phyloP scores from a whole-genome alignment of 2,888 invertebrate species.

The Cheilosia vernalis region DNA sequence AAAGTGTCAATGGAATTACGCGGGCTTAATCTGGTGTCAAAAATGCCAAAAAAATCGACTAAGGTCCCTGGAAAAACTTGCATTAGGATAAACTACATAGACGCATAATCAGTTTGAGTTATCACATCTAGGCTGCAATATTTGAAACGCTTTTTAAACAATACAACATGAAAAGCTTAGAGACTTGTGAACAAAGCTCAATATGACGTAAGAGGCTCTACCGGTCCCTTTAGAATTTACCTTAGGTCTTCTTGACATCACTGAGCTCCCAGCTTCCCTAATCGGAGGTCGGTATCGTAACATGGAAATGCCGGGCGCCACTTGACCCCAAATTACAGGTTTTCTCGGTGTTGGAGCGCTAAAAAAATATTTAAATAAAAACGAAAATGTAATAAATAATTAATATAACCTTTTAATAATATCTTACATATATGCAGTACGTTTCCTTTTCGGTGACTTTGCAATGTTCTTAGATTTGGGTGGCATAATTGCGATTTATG shows the following conservation, averaged over 20 bases:
- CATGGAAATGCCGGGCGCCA: constrained; percentile 30
- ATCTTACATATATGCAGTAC: constrained; percentile 24
- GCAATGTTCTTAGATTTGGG: constrained; percentile 6
- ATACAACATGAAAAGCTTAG: neutral
- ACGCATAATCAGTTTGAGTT: no score
- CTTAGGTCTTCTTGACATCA: constrained; percentile 30
- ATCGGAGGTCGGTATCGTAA: constrained; percentile 26
- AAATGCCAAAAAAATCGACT: no score
- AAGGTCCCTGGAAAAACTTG: neutral
- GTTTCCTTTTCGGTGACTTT: neutral
- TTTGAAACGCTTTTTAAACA: no score
- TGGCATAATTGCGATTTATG: constrained; percentile 9
- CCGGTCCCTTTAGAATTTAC: neutral
- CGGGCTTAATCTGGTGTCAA: no score
- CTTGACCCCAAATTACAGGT: constrained; percentile 37
- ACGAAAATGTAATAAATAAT: neutral
- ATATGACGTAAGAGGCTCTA: neutral
- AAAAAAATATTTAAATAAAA: neutral
- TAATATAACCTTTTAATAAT: neutral
- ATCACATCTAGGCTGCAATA: no score
- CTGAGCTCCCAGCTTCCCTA: constrained; percentile 1
- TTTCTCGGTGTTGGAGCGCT: constrained; percentile 56
- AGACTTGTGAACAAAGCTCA: no score
- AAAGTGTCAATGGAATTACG: no score
- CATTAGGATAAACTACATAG: no score